Base-by-base conservation (phyloP, 2,888 invertebrate genomes). In the Acanthosepion pharaonis region DNA sequence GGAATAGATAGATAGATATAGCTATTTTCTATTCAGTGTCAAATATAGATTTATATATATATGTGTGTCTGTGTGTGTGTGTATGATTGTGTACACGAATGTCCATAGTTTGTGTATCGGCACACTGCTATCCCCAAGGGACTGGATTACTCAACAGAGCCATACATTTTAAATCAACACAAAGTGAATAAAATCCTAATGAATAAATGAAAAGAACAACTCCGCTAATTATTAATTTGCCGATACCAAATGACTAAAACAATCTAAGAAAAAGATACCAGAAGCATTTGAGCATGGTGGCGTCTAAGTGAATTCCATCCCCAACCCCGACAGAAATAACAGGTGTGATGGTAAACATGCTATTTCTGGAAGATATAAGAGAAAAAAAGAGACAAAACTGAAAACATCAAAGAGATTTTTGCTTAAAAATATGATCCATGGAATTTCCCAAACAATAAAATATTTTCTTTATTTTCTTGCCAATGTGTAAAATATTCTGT, bases 141-240 rank as follows among this genome's bases (percentile, higher is more conserved):
- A 59, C 59, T 59, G 59, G 59, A 59, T 23, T 59, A 23, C n/a
- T n/a, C 6, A 5, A n/a, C 15, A n/a, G 78, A 78, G 4, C 59
- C 28, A 8, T n/a, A 78, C 0, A 9, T 78, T 78, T 11, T n/a
- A n/a, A 78, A 78, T 15, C 5, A 78, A n/a, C n/a, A 11, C 9
- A 78, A 78, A 78, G 18, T 6, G 15, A 20, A 55, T 55, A 55
- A 64, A 64, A 28, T 78, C 78, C 78, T 78, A 78, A 78, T n/a
- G 28, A 78, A 78, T 78, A 78, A 28, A 8, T n/a, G 9, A 9
- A 78, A 78, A 78, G 78, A n/a, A 78, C 8, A 78, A n/a, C 28
- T n/a, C n/a, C n/a, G n/a, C 78, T 78, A 78, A 78, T 78, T 78
- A 78, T 78, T 78, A 78, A 78, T 78, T 78, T 78, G 15, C 78